phyloP scores from a whole-genome alignment of 2,113 vertebrate genomes.

The Phasianus colchicus region DNA sequence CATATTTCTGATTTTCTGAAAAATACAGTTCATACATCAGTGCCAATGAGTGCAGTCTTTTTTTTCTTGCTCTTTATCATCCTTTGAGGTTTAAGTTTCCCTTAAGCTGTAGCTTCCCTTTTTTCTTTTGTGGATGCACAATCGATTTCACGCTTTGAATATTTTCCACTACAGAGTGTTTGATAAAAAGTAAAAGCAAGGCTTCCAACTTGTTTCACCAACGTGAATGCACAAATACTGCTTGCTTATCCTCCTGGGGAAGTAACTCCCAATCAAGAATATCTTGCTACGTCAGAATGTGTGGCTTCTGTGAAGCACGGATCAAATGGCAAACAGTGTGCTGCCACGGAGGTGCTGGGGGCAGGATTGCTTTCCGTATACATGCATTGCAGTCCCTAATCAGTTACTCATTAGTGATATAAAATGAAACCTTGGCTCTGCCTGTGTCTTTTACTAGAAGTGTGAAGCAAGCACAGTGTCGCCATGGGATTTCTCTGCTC shows the following conservation, averaged over 20 bases:
- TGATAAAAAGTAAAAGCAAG: background rate
- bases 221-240: background rate
- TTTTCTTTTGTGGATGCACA: background rate
- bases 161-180: background rate
- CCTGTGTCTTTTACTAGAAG: background rate
- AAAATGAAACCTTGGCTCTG: background rate
- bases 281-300: background rate
- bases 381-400: background rate
- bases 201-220: background rate
- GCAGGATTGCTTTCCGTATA: background rate
- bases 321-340: background rate
- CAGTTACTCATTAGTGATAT: background rate
- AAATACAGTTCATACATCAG: fast-evolving
- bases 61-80: background rate
- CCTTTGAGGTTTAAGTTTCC: background rate
- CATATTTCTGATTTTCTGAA: background rate
- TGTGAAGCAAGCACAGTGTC: background rate
- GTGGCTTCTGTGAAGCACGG: background rate
- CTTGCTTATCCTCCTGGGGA: background rate
- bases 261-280: background rate
- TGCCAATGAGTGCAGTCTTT: background rate
- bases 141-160: background rate
- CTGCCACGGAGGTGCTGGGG: background rate
- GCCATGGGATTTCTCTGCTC: background rate
- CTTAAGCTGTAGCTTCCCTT: background rate